These are phyloP conservation scores for Drosophila asahinai DNA, from an alignment of 1,140 invertebrate genomes.

Conservation along the genomic window DNA sequence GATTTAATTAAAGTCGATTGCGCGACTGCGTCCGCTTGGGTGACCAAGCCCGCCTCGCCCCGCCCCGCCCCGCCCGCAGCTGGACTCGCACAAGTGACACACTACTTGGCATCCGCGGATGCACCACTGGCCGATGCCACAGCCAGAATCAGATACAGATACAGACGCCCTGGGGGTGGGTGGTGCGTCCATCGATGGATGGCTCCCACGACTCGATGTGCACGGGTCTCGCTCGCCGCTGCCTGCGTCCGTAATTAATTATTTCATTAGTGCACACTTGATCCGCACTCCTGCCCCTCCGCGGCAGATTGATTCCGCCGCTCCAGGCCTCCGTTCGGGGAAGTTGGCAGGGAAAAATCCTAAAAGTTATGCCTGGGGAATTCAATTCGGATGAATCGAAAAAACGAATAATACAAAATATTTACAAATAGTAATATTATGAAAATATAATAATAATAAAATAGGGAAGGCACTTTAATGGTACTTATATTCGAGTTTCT, in stretches of 20 bases:
- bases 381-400: too few species aligned
- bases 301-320: background rate
- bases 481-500: too few species aligned
- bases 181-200: slow-evolving; percentile 15
- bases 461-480: too few species aligned
- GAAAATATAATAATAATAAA: too few species aligned
- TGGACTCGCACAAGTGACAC: slow-evolving; percentile 10
- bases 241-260: slow-evolving; percentile 70
- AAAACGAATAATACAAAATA: too few species aligned
- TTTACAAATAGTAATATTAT: too few species aligned
- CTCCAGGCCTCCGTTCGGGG: background rate
- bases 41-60: too few species aligned
- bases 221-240: slow-evolving; percentile 9
- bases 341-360: background rate
- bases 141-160: slow-evolving; percentile 23
- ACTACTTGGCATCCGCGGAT: slow-evolving; percentile 6
- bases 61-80: too few species aligned
- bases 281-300: slow-evolving; percentile 33
- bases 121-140: slow-evolving; percentile 1
- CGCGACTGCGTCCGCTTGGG: background rate
- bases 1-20: slow-evolving; percentile 72
- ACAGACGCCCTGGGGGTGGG: slow-evolving; percentile 9
- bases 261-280: slow-evolving; percentile 74
- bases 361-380: background rate
- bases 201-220: slow-evolving; percentile 6